These are phyloP conservation scores for Crossocerus cetratus DNA, from an alignment of 2,888 invertebrate species.

Conservation along the genomic window DNA sequence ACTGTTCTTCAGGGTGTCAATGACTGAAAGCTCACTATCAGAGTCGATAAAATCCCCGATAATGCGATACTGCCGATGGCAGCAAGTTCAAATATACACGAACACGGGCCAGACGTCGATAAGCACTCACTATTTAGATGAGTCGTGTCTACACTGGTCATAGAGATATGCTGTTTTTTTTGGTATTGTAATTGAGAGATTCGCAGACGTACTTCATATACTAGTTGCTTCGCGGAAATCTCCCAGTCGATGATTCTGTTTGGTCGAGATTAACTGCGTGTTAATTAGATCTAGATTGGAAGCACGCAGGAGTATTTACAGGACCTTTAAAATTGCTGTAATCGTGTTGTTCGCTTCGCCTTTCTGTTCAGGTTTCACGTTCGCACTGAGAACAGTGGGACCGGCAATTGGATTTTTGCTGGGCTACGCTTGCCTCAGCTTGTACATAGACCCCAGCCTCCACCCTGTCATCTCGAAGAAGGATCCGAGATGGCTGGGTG, in stretches of 20 bases:
- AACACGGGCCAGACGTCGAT: too few relatives aligned
- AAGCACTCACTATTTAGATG: too few relatives aligned
- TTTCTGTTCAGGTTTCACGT: constrained; percentile 75
- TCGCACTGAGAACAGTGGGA: constrained; percentile 78
- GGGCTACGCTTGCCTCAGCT: constrained; percentile 78
- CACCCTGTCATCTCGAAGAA: constrained; percentile 80
- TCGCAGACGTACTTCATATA: too few relatives aligned
- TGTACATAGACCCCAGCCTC: constrained; percentile 81
- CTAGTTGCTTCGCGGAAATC: too few relatives aligned
- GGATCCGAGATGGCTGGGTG: constrained; percentile 85
- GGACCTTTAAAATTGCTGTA: neutral
- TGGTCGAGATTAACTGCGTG: neutral
- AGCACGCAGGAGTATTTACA: neutral
- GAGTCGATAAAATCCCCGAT: neutral
- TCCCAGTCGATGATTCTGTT: neutral
- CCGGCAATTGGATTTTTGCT: constrained; percentile 82
- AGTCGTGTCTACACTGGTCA: neutral
- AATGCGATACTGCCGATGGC: too few relatives aligned
- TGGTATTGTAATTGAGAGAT: too few relatives aligned
- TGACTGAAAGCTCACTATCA: neutral
- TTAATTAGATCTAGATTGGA: neutral
- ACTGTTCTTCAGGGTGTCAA: neutral
- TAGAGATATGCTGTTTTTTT: neutral
- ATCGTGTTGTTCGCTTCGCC: neutral
- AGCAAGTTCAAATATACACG: too few relatives aligned